Evolutionary conservation across 2,113 vertebrate genomes (phyloP), one percentile per base, ranked within the genome.

Genomic region (Stigmatopora argus): DNA sequence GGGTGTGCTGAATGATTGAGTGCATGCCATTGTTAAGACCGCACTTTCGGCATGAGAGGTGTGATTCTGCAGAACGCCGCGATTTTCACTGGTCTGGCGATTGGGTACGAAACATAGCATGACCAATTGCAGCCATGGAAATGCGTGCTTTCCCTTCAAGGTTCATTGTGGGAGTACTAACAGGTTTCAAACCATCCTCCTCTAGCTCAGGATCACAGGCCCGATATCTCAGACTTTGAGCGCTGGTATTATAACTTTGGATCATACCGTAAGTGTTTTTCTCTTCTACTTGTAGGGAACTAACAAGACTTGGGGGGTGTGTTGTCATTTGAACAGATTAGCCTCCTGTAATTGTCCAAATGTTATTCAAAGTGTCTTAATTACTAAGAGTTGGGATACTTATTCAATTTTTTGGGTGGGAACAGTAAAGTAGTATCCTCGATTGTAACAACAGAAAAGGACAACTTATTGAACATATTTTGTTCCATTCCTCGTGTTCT

Each of bases 221-320:
- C 91, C 85, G 89, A 89, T 73, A 69, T 88, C 60, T 90, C 92
- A 76, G 90, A 92, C 41, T 87, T 79, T 86, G 89, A 92, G 65
- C 86, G 88, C 81, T 91, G 91, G 92, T 86, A 82, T 83, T 85
- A 90, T 87, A 88, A 87, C 87, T 84, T 83, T 84, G 89, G 89
- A 89, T 84, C 87, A 19, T 80, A 89, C 82, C 80, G 92, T 93
- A 91, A 93, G 92, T 93, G 83, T 66, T 65, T 73, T 79, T 79
- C 66, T 59, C 23, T 85, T 86, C 72, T 78, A 17, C 78, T 78
- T 49, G 60, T 15, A 57, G 70, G 78, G 74, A 66, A 82, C 77
- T 83, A 79, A 83, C 80, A 68, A 15, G 66, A 60, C 19, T 61
- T 61, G 58, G 59, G 38, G 35, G n/a, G 38, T 41, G 34, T 60